These are phyloP conservation scores for Drosophila cognata DNA, from an alignment of 2,888 invertebrate species.

Conservation along the genomic window DNA sequence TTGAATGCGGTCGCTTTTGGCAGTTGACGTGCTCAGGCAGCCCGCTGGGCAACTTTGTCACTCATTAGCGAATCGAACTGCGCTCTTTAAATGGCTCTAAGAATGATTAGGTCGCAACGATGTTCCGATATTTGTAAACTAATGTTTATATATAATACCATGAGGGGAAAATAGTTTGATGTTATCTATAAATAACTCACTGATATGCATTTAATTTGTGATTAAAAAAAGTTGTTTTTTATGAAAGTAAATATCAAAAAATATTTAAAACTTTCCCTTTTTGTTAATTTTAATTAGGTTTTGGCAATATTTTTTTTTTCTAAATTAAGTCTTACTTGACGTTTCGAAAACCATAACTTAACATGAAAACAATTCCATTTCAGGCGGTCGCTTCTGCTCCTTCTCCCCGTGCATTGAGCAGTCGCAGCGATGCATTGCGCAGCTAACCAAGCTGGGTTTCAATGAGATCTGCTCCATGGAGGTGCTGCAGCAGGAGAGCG, in stretches of 20 bases:
- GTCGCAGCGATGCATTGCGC: slow-evolving; percentile 94
- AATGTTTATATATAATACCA: background rate
- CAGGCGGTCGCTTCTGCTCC: slow-evolving; percentile 97
- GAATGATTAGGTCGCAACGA: slow-evolving; percentile 5
- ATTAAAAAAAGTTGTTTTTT: too few species aligned
- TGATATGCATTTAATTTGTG: background rate
- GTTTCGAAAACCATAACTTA: background rate
- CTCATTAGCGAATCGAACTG: slow-evolving; percentile 52
- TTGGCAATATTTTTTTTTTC: background rate
- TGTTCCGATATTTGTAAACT: background rate
- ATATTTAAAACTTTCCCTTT: background rate
- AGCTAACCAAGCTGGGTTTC: slow-evolving; percentile 91
- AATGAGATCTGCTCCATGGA: slow-evolving; percentile 94
- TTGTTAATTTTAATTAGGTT: background rate
- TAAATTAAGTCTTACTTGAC: background rate
- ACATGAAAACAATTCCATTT: slow-evolving; percentile 10
- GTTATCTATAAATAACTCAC: background rate
- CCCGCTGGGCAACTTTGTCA: slow-evolving; percentile 66
- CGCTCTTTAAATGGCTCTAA: slow-evolving; percentile 6
- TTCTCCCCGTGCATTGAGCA: slow-evolving; percentile 99
- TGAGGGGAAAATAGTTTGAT: background rate
- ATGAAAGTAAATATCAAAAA: background rate
- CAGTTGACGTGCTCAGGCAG: slow-evolving; percentile 69
- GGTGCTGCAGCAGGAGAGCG: slow-evolving; percentile 92
- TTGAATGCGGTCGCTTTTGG: slow-evolving; percentile 76